A percentile compares a stretch with the other conserved stretches of the same genome.
Conservation (phyloP, 1,140 invertebrate species). For the Nebria ingens region DNA sequence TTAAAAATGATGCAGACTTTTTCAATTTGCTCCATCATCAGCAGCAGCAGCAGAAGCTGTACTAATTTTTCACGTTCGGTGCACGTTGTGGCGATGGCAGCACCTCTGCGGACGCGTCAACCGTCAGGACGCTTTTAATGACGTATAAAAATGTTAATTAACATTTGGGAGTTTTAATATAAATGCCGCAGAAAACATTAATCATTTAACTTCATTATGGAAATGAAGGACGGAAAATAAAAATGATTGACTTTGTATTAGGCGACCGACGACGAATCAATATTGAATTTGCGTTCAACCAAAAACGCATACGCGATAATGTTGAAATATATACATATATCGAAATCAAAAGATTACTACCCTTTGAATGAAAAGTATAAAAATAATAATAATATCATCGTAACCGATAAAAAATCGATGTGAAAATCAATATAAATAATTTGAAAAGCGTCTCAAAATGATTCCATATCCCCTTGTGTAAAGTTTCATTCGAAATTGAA, state of each 20-base stretch:
- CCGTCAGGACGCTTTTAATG: neutral
- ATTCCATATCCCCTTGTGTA: no score
- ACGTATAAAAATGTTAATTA: slow-evolving; percentile 8
- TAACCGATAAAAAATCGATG: no score
- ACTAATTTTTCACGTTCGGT: neutral
- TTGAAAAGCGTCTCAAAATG: no score
- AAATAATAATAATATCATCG: no score
- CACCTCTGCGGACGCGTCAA: slow-evolving; percentile 1
- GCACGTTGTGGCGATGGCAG: neutral
- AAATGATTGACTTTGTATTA: slow-evolving; percentile 5
- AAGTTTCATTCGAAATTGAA: no score
- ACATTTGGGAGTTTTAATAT: slow-evolving; percentile 1
- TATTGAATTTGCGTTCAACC: no score
- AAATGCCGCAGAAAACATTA: slow-evolving; percentile 5
- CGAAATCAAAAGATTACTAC: no score
- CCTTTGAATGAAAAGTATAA: no score
- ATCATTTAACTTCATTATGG: slow-evolving; percentile 7
- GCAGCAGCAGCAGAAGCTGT: neutral
- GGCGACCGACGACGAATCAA: no score
- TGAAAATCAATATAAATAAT: no score
- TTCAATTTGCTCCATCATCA: neutral
- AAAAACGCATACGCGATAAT: no score
- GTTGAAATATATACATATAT: no score
- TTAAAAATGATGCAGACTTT: neutral
- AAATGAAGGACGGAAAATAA: slow-evolving; percentile 4